Base-by-base conservation (phyloP, 2,113 vertebrate species). In the Serilophus lunatus region DNA sequence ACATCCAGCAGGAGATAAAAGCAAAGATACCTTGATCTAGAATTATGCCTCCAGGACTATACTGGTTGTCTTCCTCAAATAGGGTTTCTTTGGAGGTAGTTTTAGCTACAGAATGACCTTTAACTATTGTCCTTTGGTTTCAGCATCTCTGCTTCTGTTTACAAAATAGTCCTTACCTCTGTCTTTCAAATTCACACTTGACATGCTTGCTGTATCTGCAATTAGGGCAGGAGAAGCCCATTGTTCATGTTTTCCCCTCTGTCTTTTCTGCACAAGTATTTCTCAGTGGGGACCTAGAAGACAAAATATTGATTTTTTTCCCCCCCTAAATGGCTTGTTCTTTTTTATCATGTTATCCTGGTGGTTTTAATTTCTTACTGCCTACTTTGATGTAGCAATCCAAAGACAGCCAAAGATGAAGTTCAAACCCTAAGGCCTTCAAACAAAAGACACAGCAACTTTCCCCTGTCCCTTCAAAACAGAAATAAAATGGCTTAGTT, bases 311-410 rank as follows among this genome's bases (percentile, higher is more conserved):
- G 91, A 97, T 95, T 96, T 88, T 87, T 36, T 36, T 50, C 18
- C 29, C 15, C 3, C 4, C 4, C 63, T 51, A 74, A 93, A 92
- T 54, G 36, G 7, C 49, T 95, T 97, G 79, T 82, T 97, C 81
- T 82, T 95, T 97, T 97, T 94, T 91, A 85, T 97, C 96, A 87
- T 50, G 86, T 92, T 85, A 87, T 94, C 59, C n/a, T 36, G 22
- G 57, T 76, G 66, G 87, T 95, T 97, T 96, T 97, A 96, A 97
- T 97, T 96, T 96, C 86, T 95, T 84, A 61, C 53, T 84, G 49
- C 49, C 78, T 96, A 36, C 90, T 96, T 97, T 89, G 88, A 92
- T 89, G 92, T 88, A 96, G 68, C 31, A 95, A 91, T 25, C n/a
- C 96, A 91, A 93, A 80, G 90, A 81, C 79, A 97, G 69, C 15